phyloP scores from a whole-genome alignment of 2,797 vertebrate genomes.

The Lacerta agilis region DNA sequence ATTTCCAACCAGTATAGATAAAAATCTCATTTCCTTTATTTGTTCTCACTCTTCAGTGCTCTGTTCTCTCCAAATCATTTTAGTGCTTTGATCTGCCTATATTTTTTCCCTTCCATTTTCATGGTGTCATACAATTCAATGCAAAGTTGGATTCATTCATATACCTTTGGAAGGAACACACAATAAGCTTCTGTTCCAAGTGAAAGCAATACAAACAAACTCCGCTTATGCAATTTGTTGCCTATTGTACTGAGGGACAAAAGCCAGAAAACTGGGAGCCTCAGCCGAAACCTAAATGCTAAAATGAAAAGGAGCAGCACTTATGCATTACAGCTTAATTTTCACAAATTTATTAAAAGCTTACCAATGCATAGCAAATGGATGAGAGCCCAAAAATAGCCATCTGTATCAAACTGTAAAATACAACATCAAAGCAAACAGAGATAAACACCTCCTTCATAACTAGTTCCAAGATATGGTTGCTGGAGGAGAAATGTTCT shows the following conservation, averaged over 20 bases:
- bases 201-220: conserved; percentile 18
- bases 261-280: not conserved
- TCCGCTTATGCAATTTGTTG: conserved; percentile 10
- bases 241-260: conserved; percentile 7
- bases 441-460: not conserved
- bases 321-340: not conserved
- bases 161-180: not conserved
- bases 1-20: not conserved
- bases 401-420: conserved; percentile 86
- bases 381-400: conserved; percentile 89
- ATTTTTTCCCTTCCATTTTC: conserved; percentile 21
- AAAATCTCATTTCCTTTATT: not conserved
- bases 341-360: conserved; percentile 61
- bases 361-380: conserved; percentile 91
- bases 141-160: conserved; percentile 6
- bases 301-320: not conserved
- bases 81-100: not conserved
- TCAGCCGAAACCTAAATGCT: not conserved
- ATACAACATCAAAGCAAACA: conserved; percentile 56
- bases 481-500: not conserved
- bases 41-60: conserved; percentile 1
- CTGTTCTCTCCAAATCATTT: not conserved
- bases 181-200: conserved; percentile 1
- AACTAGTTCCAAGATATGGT: conserved; percentile 13
- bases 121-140: not conserved